A percentile compares a stretch with the other conserved stretches of the same genome.
Evolutionary conservation across 1,140 invertebrate species (phyloP).

Genomic region (Bombyx mori): DNA sequence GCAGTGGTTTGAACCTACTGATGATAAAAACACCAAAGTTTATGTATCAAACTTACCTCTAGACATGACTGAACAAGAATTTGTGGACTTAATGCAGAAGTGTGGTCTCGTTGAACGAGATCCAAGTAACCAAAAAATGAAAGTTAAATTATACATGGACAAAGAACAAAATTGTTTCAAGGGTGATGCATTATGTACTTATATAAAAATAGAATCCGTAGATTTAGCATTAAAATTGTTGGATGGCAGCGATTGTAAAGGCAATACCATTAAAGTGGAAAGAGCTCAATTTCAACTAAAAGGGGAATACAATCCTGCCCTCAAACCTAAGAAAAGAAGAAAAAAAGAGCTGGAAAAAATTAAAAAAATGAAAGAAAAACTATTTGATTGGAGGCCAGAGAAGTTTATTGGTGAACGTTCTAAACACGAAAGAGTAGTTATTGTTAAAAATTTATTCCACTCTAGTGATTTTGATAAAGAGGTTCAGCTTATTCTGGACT

Average conservation of each 20-base stretch:
- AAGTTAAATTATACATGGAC: slow-evolving; percentile 95
- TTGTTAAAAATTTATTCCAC: slow-evolving; percentile 95
- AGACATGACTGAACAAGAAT: slow-evolving; percentile 91
- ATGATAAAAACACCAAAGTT: slow-evolving; percentile 95
- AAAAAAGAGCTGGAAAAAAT: slow-evolving; percentile 92
- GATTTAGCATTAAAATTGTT: slow-evolving; percentile 92
- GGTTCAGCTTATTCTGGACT: slow-evolving; percentile 90
- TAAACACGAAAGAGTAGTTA: slow-evolving; percentile 92
- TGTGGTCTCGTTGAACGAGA: slow-evolving; percentile 97
- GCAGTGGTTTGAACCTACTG: slow-evolving; percentile 95
- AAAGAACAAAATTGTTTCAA: slow-evolving; percentile 87
- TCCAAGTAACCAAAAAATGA: slow-evolving; percentile 85
- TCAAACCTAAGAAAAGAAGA: slow-evolving; percentile 94
- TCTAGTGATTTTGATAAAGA: slow-evolving; percentile 92
- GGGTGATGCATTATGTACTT: slow-evolving; percentile 97
- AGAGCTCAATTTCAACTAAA: slow-evolving; percentile 96
- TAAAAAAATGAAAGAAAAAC: slow-evolving; percentile 94
- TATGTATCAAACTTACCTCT: slow-evolving; percentile 95
- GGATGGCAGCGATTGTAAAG: slow-evolving; percentile 88
- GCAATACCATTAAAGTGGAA: slow-evolving; percentile 89
- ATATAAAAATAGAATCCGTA: slow-evolving; percentile 97
- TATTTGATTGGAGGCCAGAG: slow-evolving; percentile 97
- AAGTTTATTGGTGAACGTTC: slow-evolving; percentile 86
- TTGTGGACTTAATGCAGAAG: slow-evolving; percentile 94
- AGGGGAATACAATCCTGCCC: slow-evolving; percentile 93